Evolutionary conservation across 2,888 invertebrate species (phyloP), one percentile per base, ranked within the genome.

Genomic region (Acanthoscelides obtectus): DNA sequence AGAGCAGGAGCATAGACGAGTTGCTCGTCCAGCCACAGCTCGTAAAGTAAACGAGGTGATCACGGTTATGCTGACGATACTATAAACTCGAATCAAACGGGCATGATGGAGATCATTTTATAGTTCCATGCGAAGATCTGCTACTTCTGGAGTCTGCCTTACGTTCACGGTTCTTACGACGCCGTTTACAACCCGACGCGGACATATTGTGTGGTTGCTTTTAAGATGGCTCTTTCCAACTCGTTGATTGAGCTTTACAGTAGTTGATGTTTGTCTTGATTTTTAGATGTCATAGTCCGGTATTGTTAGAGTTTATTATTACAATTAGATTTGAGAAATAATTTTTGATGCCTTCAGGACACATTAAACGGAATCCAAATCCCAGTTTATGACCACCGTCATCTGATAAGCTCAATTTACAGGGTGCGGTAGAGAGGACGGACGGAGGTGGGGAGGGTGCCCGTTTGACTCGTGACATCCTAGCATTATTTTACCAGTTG

Each of bases 31-130:
- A 81, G 80, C 80, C 81, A 81, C 79, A 78, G 80, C 78, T 79
- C 81, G 81, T 81, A 81, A 81, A 81, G 77, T 79, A 77, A 80
- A 80, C 79, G 80, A 81, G 80, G 80, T 81, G 81, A 81, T 77
- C 77, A 75, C 75, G 66, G 76, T 76, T 77, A 45, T 45, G 5
- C 45, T 45, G 45, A 77, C 71, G 70, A 71, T 72, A 73, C 70
- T 78, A 77, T 80, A 80, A 80, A 81, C 76, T 77, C 76, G 80
- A 80, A 81, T 80, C 79, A 80, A 80, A 81, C 76, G 78, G 78
- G 6, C 6, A 79, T 78, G 78, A 76, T 77, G 79, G 75, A 78
- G 79, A 78, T 79, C 78, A 78, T 80, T 80, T 78, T 78, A 78
- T 78, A 75, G 77, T 78, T 79, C 78, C 77, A 75, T 76, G 73